Evolutionary conservation across 2,113 vertebrate genomes (phyloP).

Genomic region (Crotalus tigris): DNA sequence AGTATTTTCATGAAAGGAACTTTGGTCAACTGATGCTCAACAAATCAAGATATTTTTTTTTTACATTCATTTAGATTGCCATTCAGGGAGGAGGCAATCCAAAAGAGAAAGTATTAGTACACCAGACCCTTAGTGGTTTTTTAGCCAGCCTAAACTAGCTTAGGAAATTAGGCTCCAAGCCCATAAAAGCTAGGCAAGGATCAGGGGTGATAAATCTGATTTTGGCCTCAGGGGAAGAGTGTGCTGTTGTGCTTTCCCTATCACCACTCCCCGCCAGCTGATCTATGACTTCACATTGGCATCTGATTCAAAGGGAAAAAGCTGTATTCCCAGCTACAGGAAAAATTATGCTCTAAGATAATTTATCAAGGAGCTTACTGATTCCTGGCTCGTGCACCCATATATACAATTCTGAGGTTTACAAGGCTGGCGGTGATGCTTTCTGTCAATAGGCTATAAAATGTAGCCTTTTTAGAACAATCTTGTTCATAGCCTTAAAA

Average conservation of each 20-base stretch:
- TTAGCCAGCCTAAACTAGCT: slow-evolving; percentile 48
- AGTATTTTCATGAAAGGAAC: background rate
- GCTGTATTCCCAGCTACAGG: slow-evolving; percentile 49
- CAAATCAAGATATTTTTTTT: background rate
- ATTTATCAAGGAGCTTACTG: slow-evolving; percentile 14
- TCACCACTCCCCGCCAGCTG: slow-evolving; percentile 53
- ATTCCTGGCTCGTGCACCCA: background rate
- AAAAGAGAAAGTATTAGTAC: background rate
- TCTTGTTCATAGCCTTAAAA: background rate
- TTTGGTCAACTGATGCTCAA: background rate
- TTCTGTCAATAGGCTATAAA: background rate
- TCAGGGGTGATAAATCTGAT: slow-evolving; percentile 59
- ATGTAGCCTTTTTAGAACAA: background rate
- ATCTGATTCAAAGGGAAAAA: slow-evolving; percentile 52
- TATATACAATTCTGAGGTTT: background rate
- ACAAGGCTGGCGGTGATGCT: background rate
- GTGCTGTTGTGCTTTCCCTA: slow-evolving; percentile 46
- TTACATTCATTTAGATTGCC: background rate
- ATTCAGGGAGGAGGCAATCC: background rate
- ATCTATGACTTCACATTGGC: slow-evolving; percentile 60
- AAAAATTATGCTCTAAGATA: slow-evolving; percentile 36
- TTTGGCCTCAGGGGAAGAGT: slow-evolving; percentile 1
- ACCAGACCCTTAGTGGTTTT: background rate
- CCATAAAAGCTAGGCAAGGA: slow-evolving; percentile 52
- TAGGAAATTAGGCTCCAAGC: slow-evolving; percentile 49